Percentiles rank a stretch among this genome's conserved stretches.
Conservation (phyloP, 1,140 invertebrate genomes). For the Pogonus chalceus region DNA sequence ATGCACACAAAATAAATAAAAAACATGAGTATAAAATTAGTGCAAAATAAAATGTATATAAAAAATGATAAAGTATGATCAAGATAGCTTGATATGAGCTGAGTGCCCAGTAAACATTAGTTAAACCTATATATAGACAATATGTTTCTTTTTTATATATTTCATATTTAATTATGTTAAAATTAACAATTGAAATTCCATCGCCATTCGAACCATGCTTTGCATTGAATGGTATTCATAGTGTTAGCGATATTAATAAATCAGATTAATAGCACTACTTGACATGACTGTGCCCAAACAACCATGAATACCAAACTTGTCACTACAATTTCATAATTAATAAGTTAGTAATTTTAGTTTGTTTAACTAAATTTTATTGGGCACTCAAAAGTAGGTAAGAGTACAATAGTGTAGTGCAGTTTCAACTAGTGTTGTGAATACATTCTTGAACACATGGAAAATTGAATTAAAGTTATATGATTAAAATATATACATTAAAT, state of each 20-base stretch:
- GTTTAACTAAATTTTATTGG: constrained; percentile 48
- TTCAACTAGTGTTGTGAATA: constrained; percentile 4
- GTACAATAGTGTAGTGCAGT: constrained; percentile 28
- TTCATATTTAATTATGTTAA: too few species aligned
- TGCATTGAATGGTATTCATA: constrained; percentile 17
- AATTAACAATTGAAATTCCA: not conserved
- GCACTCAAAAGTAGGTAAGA: constrained; percentile 35
- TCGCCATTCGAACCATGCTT: constrained; percentile 35
- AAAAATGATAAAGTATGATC: constrained; percentile 14
- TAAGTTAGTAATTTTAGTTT: constrained; percentile 29
- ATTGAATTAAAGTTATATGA: too few species aligned
- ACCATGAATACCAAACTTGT: not conserved
- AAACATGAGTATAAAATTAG: constrained; percentile 16
- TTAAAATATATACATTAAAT: too few species aligned
- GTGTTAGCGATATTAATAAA: constrained; percentile 9
- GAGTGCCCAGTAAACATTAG: constrained; percentile 32
- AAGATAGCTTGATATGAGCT: constrained; percentile 22
- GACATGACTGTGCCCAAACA: constrained; percentile 15
- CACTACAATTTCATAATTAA: constrained; percentile 13
- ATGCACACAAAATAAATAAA: constrained; percentile 30
- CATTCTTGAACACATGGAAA: too few species aligned
- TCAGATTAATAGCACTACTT: not conserved
- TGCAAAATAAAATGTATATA: constrained; percentile 22
- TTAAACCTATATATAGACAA: not conserved
- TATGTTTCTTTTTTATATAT: constrained; percentile 1